A percentile compares a stretch with the other conserved stretches of the same genome.
These are phyloP conservation scores for Drosophila kikkawai DNA, from an alignment of 1,140 invertebrate species.

Conservation along the genomic window DNA sequence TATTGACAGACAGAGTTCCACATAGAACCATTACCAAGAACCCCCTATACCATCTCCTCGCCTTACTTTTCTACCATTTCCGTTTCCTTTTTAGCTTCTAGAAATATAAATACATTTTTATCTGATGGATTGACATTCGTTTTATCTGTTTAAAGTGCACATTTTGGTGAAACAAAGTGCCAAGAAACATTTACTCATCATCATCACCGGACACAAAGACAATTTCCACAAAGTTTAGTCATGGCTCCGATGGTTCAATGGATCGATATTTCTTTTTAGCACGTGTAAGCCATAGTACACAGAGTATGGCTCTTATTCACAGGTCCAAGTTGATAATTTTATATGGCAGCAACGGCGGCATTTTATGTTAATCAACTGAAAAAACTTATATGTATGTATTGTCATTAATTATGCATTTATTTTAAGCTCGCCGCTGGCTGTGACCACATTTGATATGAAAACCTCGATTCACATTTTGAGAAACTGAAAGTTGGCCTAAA, in stretches of 20 bases:
- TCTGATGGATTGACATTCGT: slow-evolving; percentile 57
- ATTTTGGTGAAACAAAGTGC: slow-evolving; percentile 12
- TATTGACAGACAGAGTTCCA: slow-evolving; percentile 47
- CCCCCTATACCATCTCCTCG: neutral
- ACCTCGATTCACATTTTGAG: slow-evolving; percentile 70
- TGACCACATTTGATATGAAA: slow-evolving; percentile 68
- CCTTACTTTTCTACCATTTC: slow-evolving; percentile 1
- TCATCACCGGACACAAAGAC: slow-evolving; percentile 21
- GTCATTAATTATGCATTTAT: slow-evolving; percentile 78
- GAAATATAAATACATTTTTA: neutral
- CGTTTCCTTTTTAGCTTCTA: slow-evolving; percentile 20
- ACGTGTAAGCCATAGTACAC: slow-evolving; percentile 44
- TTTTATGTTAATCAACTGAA: slow-evolving; percentile 67
- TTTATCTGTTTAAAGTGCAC: slow-evolving; percentile 22
- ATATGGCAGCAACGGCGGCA: slow-evolving; percentile 12
- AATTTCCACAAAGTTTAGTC: slow-evolving; percentile 32
- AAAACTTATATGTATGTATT: slow-evolving; percentile 38
- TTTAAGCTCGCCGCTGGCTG: slow-evolving; percentile 62
- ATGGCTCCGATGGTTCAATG: slow-evolving; percentile 10
- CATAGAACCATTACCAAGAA: slow-evolving; percentile 13
- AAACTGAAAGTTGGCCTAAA: slow-evolving; percentile 80
- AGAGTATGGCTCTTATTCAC: slow-evolving; percentile 36
- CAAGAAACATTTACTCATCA: slow-evolving; percentile 30
- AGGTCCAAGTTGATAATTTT: slow-evolving; percentile 36
- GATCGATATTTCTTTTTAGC: slow-evolving; percentile 33